phyloP scores from a whole-genome alignment of 2,113 vertebrate genomes.

The Scortum barcoo region DNA sequence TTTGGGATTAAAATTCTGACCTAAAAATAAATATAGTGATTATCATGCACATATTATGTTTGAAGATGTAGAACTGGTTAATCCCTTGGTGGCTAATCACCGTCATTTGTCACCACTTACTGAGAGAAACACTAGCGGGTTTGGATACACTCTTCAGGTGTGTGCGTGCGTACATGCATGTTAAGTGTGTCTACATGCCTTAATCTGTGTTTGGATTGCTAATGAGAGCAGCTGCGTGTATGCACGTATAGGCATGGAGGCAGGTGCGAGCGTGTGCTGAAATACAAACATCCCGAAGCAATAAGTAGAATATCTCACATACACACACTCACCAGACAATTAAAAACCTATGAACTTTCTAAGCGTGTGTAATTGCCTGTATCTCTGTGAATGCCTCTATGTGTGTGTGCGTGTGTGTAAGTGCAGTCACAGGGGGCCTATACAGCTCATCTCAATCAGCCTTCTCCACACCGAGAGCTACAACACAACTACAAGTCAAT shows the following conservation, averaged over 20 bases:
- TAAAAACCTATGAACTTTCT: slow-evolving; percentile 51
- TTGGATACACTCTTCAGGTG: slow-evolving; percentile 5
- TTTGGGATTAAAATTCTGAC: not conserved
- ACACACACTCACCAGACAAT: slow-evolving; percentile 44
- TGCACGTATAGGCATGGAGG: slow-evolving; percentile 11
- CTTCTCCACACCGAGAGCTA: slow-evolving; percentile 42
- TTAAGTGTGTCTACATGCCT: slow-evolving; percentile 11
- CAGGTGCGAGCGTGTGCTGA: slow-evolving; percentile 35
- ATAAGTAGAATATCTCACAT: slow-evolving; percentile 7
- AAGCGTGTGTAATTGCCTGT: slow-evolving; percentile 42
- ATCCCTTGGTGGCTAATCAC: slow-evolving; percentile 13
- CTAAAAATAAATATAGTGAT: slow-evolving; percentile 17
- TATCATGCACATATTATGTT: not conserved
- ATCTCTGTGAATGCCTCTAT: not conserved
- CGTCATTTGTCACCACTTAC: slow-evolving; percentile 3
- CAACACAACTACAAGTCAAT: slow-evolving; percentile 63
- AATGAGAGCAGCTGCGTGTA: slow-evolving; percentile 38
- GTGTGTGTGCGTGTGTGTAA: not conserved
- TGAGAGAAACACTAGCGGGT: not conserved
- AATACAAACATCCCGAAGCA: slow-evolving; percentile 21
- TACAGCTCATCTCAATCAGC: slow-evolving; percentile 52
- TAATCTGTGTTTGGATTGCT: slow-evolving; percentile 39
- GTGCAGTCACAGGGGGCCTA: slow-evolving; percentile 21
- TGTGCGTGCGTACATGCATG: slow-evolving; percentile 4
- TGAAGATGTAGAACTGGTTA: slow-evolving; percentile 15